Evolutionary conservation across 2,113 vertebrate species (phyloP), one percentile per base, ranked within the genome.

Genomic region (Saccopteryx leptura): DNA sequence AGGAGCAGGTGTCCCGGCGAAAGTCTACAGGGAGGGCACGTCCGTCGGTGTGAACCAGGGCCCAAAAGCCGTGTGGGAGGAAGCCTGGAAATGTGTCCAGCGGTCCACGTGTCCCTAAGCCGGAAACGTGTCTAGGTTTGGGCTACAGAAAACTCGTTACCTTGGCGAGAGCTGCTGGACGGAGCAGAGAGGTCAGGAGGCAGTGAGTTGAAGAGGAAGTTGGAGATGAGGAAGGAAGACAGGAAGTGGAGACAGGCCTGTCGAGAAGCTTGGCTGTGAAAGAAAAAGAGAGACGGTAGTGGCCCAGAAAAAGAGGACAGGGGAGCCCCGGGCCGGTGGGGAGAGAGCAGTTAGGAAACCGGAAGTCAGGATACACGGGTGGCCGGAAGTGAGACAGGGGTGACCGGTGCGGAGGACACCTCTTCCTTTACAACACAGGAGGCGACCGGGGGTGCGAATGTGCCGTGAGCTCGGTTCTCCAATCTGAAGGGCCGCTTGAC

Each of bases 171-270:
- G 93, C 54, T 79, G 58, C 63, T 82, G 24, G 54, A 26, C 11
- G 48, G 89, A 87, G 96, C 1, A 87, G 91, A 94, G 82, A 50
- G 81, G 65, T 92, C 96, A 56, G 91, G 96, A 96, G 65, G 93
- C 97, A 95, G 96, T 94, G 79, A 88, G 78, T 7, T 98, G 95
- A 76, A 94, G 94, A 96, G 91, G 93, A 94, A 82, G 94, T 83
- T 95, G 97, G 91, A 98, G 96, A 82, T 97, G 94, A 96, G 65
- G 97, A 83, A 93, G 96, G 92, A 95, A 85, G 94, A 86, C 96
- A 97, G 96, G 94, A 14, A 79, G 91, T 96, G 96, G 7, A 79
- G 94, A 89, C 86, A 95, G 97, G 95, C 87, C 75, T 93, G 88
- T 95, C 18, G 52, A 95, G 97, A 96, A 93, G 97, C 93, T 13